A percentile compares a stretch with the other conserved stretches of the same genome.
phyloP scores from a whole-genome alignment of 2,113 vertebrate species.

The Engraulis encrasicolus region DNA sequence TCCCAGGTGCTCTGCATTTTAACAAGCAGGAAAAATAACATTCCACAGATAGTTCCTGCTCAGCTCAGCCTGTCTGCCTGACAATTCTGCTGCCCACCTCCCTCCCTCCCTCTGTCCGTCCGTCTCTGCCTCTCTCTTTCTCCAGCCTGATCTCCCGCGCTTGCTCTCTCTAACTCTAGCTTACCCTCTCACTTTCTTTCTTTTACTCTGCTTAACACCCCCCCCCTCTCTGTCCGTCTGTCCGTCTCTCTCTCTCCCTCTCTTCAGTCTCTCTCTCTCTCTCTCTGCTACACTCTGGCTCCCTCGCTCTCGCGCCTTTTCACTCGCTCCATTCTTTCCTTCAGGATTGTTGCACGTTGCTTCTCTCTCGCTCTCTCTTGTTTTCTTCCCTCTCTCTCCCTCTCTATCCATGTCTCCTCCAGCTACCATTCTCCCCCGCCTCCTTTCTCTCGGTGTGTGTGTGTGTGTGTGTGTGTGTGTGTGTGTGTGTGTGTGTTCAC shows the following conservation, averaged over 20 bases:
- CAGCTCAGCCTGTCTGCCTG: background rate
- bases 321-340: background rate
- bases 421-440: background rate
- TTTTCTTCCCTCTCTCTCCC: background rate
- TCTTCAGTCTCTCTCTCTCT: background rate
- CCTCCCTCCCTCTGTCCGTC: too few species aligned
- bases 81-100: background rate
- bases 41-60: conserved; percentile 19
- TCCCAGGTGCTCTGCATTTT: conserved; percentile 6
- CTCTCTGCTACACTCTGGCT: background rate
- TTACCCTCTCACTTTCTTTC: too few species aligned
- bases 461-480: background rate
- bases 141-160: too few species aligned
- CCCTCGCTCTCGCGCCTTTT: background rate
- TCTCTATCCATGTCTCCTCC: background rate
- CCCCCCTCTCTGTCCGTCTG: background rate
- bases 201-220: too few species aligned
- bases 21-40: conserved; percentile 16
- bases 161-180: too few species aligned
- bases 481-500: background rate
- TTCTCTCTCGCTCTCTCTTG: background rate
- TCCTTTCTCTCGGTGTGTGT: too few species aligned
- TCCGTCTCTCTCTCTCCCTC: background rate
- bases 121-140: too few species aligned
- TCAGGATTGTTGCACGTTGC: background rate